A percentile compares a stretch with the other conserved stretches of the same genome.
These are phyloP conservation scores for Geophilus truncorum DNA, from an alignment of 2,888 invertebrate species.

Conservation along the genomic window DNA sequence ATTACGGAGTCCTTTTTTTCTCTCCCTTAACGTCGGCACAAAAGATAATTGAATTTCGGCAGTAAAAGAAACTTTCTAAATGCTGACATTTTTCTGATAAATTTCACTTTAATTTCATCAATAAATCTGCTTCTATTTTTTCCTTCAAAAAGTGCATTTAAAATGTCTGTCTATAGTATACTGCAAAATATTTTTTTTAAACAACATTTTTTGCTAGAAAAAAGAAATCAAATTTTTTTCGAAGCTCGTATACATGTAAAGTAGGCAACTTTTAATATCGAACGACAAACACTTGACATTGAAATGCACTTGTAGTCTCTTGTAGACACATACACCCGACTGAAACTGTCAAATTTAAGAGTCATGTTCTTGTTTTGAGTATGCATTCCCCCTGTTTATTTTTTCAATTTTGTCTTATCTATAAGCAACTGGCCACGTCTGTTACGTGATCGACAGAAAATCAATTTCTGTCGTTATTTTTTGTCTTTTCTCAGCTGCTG, in stretches of 20 bases:
- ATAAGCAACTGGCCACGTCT: not conserved
- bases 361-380: not conserved
- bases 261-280: not conserved
- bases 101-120: not conserved
- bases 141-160: not conserved
- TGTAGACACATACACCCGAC: not conserved
- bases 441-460: constrained; percentile 7
- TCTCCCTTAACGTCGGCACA: not conserved
- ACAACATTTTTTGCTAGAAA: not conserved
- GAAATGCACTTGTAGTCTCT: not conserved
- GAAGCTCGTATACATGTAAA: not conserved
- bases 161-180: not conserved
- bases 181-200: not conserved
- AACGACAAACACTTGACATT: not conserved
- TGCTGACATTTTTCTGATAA: not conserved
- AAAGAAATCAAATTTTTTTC: not conserved
- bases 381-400: not conserved
- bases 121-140: not conserved
- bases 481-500: not conserved
- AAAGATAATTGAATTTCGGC: constrained; percentile 2
- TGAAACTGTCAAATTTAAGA: not conserved
- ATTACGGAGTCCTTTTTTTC: not conserved
- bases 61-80: not conserved
- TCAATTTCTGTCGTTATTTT: not conserved
- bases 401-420: not conserved